These are phyloP conservation scores for Henricia sp. DNA, from an alignment of 53 echinoderm and acorn worm species.

Conservation along the genomic window DNA sequence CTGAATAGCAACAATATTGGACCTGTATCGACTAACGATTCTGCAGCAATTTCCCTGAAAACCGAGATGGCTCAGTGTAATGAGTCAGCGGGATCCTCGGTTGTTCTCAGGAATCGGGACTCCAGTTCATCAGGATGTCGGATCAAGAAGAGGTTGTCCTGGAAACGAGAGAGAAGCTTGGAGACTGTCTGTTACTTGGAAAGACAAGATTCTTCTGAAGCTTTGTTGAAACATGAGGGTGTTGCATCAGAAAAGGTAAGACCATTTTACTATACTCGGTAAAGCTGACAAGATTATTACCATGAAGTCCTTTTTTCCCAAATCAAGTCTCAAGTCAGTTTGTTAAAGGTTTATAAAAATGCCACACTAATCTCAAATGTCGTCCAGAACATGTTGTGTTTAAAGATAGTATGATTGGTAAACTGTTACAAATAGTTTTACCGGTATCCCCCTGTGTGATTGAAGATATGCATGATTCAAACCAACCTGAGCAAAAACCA, in stretches of 20 bases:
- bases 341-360: too few relatives aligned
- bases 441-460: too few relatives aligned
- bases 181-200: slow-evolving; percentile 42
- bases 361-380: too few relatives aligned
- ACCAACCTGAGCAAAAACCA: too few relatives aligned
- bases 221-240: slow-evolving; percentile 9
- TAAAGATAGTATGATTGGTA: too few relatives aligned
- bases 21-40: not conserved
- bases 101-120: not conserved
- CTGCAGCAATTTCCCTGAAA: not conserved
- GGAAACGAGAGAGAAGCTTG: slow-evolving; percentile 29
- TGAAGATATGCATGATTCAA: too few relatives aligned
- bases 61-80: not conserved
- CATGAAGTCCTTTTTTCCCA: too few relatives aligned
- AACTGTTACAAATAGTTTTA: too few relatives aligned
- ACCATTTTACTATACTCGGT: too few relatives aligned
- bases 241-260: slow-evolving; percentile 42
- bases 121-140: not conserved
- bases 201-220: not conserved
- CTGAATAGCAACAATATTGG: not conserved
- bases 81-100: not conserved
- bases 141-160: slow-evolving; percentile 31
- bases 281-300: too few relatives aligned
- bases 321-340: too few relatives aligned
- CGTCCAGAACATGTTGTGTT: too few relatives aligned